phyloP scores from a whole-genome alignment of 2,888 invertebrate genomes.

The Anticlea derivata region DNA sequence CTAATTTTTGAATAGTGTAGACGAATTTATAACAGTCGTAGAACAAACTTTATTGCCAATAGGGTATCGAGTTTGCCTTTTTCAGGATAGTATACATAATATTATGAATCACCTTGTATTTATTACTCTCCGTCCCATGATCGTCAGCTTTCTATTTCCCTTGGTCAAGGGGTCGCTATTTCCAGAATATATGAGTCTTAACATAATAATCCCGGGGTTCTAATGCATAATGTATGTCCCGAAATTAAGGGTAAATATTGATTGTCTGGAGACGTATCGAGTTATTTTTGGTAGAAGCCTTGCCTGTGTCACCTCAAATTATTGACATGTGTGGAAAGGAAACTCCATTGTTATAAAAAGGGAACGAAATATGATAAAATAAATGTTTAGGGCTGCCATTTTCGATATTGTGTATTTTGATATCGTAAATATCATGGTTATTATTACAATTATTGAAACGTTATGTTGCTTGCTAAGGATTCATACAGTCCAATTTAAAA shows the following conservation, averaged over 20 bases:
- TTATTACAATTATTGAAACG: too few relatives aligned
- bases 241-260: conserved; percentile 27
- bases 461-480: too few relatives aligned
- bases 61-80: too few relatives aligned
- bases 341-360: conserved; percentile 1
- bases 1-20: too few relatives aligned
- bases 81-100: too few relatives aligned
- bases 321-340: conserved; percentile 8
- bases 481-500: too few relatives aligned
- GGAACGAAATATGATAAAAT: not conserved
- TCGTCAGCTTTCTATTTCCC: conserved; percentile 20
- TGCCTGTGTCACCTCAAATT: conserved; percentile 8
- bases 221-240: conserved; percentile 39
- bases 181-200: conserved; percentile 35
- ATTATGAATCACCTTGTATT: too few relatives aligned
- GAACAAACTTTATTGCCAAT: too few relatives aligned
- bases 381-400: not conserved
- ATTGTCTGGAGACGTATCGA: conserved; percentile 23
- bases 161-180: conserved; percentile 35
- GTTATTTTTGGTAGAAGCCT: conserved; percentile 14
- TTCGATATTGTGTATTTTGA: too few relatives aligned
- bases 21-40: too few relatives aligned
- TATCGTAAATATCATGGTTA: too few relatives aligned
- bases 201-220: conserved; percentile 36
- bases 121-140: conserved; percentile 1